Evolutionary conservation across 2,113 vertebrate species (phyloP).

Genomic region (Theropithecus gelada): DNA sequence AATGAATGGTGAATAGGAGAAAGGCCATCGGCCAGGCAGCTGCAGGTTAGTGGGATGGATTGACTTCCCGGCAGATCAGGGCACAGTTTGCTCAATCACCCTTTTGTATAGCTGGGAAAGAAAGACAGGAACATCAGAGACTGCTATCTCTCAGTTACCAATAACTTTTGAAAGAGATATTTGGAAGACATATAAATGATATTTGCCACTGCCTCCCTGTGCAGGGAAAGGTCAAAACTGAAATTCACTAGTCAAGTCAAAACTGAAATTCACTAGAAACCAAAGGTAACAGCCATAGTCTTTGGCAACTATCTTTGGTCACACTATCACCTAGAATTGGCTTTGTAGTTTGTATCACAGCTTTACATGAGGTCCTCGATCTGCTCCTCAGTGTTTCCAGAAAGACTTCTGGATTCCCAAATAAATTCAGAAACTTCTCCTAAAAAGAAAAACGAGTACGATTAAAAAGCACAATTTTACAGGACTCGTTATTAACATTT

Average conservation of each 20-base stretch:
- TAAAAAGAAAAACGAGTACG: background rate
- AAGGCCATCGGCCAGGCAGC: background rate
- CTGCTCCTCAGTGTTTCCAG: background rate
- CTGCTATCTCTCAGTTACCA: background rate
- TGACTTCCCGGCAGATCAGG: constrained; percentile 24
- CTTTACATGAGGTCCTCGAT: background rate
- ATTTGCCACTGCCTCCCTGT: background rate
- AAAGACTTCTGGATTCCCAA: background rate
- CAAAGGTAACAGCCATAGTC: background rate
- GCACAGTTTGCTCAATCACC: constrained; percentile 20
- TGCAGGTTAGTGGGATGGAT: constrained; percentile 2
- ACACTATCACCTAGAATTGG: background rate
- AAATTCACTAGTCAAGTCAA: background rate
- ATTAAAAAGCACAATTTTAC: background rate
- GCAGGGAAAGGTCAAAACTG: background rate
- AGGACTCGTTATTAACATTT: background rate
- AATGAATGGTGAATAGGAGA: background rate
- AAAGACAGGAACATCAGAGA: background rate
- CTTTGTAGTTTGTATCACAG: background rate
- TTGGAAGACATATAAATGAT: background rate
- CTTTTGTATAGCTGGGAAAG: constrained; percentile 27
- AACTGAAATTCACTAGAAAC: background rate
- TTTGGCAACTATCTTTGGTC: background rate
- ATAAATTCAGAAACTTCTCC: background rate
- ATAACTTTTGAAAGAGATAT: background rate